Conservation (phyloP, 2,113 vertebrate genomes). For the Callithrix jacchus region DNA sequence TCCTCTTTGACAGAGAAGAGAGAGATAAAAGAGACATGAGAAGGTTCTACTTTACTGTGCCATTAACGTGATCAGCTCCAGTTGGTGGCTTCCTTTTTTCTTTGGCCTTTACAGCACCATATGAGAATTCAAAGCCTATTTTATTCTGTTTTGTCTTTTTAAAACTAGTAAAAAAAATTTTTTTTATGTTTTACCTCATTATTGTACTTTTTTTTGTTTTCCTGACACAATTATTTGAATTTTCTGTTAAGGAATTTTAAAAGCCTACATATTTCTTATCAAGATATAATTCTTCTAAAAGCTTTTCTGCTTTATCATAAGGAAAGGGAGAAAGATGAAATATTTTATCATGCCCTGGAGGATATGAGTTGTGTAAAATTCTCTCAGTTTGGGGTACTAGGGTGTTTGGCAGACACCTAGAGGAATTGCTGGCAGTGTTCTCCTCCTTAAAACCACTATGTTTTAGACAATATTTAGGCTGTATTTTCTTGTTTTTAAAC, state of each 20-base stretch:
- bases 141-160: background rate
- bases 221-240: background rate
- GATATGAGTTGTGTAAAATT: background rate
- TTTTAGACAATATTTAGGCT: background rate
- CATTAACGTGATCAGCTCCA: background rate
- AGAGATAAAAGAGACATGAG: background rate
- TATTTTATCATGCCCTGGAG: background rate
- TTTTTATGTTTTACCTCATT: background rate
- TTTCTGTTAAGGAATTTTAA: constrained; percentile 22
- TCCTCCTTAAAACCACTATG: background rate
- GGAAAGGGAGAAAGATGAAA: background rate
- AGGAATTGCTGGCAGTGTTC: background rate
- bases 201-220: background rate
- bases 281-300: background rate
- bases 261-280: background rate
- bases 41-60: background rate
- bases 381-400: background rate
- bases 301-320: background rate
- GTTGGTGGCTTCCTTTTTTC: background rate
- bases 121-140: constrained; percentile 7
- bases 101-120: background rate
- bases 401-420: background rate
- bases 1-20: background rate
- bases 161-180: background rate
- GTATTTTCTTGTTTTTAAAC: background rate